A percentile compares a stretch with the other conserved stretches of the same genome.
phyloP scores from a whole-genome alignment of 2,888 invertebrate species.

The Epistrophella euchroma region DNA sequence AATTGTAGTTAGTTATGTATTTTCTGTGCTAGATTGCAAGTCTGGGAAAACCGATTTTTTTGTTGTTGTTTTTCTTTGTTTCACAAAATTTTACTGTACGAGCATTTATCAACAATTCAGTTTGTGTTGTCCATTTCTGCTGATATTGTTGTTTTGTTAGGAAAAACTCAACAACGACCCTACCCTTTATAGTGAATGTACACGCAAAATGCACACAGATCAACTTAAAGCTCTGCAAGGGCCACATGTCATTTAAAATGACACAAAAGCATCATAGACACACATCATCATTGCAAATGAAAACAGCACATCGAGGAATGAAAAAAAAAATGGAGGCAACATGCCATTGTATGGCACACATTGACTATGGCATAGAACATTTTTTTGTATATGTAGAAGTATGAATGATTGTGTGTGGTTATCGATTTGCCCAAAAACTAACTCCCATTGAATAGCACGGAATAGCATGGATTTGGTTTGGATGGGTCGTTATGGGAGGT shows the following conservation, averaged over 20 bases:
- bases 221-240: constrained; percentile 63
- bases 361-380: constrained; percentile 50
- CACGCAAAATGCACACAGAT: constrained; percentile 58
- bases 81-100: constrained; percentile 13
- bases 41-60: constrained; percentile 21
- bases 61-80: constrained; percentile 24
- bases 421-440: constrained; percentile 72
- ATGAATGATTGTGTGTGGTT: constrained; percentile 62
- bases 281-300: constrained; percentile 38
- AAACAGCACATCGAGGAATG: constrained; percentile 9
- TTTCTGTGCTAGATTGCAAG: constrained; percentile 22
- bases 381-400: constrained; percentile 7
- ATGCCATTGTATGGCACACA: constrained; percentile 72
- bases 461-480: not conserved
- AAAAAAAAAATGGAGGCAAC: constrained; percentile 41
- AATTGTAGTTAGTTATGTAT: constrained; percentile 19
- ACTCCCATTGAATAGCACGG: constrained; percentile 25
- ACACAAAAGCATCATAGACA: constrained; percentile 66
- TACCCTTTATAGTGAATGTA: constrained; percentile 10
- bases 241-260: constrained; percentile 73
- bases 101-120: constrained; percentile 69
- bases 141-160: not conserved
- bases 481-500: constrained; percentile 12
- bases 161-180: constrained; percentile 1
- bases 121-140: constrained; percentile 54